Evolutionary conservation across 2,797 vertebrate genomes (phyloP).

Genomic region (Sebastes flavidus): DNA sequence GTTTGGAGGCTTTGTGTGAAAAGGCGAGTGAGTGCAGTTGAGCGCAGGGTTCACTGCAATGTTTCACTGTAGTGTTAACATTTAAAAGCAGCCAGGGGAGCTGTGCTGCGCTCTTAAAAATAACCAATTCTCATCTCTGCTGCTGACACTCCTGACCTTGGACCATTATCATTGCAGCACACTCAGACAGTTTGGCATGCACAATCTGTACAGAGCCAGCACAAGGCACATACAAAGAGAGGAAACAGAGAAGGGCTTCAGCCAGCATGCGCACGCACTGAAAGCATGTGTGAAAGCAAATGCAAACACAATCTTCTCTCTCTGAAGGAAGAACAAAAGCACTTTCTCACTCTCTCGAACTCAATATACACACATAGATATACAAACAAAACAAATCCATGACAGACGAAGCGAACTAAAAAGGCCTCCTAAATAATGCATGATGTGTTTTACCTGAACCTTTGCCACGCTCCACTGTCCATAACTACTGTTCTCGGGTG

Average conservation of each 20-base stretch:
- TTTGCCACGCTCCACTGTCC: slow-evolving; percentile 33
- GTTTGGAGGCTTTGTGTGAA: slow-evolving; percentile 46
- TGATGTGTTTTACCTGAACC: slow-evolving; percentile 41
- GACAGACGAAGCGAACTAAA: slow-evolving; percentile 34
- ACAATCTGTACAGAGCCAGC: slow-evolving; percentile 42
- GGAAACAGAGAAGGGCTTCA: slow-evolving; percentile 22
- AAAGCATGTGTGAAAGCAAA: slow-evolving; percentile 13
- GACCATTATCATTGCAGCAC: slow-evolving; percentile 71
- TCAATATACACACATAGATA: slow-evolving; percentile 9
- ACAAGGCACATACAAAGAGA: slow-evolving; percentile 48
- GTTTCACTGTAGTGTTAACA: slow-evolving; percentile 71
- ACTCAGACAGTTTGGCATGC: slow-evolving; percentile 59
- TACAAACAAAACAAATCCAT: slow-evolving; percentile 33
- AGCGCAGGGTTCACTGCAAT: slow-evolving; percentile 56
- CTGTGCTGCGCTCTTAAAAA: slow-evolving; percentile 67
- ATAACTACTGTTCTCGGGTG: slow-evolving; percentile 17
- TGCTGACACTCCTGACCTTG: slow-evolving; percentile 73
- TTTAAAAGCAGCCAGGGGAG: slow-evolving; percentile 75
- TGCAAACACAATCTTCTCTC: slow-evolving; percentile 43
- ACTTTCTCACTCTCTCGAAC: slow-evolving; percentile 14
- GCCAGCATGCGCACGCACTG: slow-evolving; percentile 6
- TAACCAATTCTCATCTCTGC: slow-evolving; percentile 73
- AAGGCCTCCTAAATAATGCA: slow-evolving; percentile 59
- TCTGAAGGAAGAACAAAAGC: slow-evolving; percentile 58
- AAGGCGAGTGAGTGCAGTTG: slow-evolving; percentile 52